Percentiles rank a stretch among this genome's conserved stretches.
Evolutionary conservation across 2,113 vertebrate genomes (phyloP).

Genomic region (Parotia lawesii): DNA sequence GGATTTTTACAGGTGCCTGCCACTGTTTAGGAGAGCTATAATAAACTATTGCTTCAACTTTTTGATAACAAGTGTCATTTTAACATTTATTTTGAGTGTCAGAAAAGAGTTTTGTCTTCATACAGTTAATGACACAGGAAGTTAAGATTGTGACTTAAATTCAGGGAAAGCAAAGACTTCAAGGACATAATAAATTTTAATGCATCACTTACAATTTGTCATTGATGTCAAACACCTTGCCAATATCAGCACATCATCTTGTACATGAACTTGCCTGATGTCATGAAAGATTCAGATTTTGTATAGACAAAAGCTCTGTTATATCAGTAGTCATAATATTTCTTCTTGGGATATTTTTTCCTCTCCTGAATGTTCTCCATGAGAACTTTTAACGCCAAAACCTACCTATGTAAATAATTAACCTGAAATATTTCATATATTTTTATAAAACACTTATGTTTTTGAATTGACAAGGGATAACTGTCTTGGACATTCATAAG

Average conservation of each 20-base stretch:
- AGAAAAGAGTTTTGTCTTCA: neutral
- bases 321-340: neutral
- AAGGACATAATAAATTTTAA: neutral
- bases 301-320: neutral
- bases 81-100: neutral
- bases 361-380: neutral
- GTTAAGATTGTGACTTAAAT: neutral
- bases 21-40: fast-evolving
- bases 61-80: neutral
- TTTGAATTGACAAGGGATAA: neutral
- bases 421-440: neutral
- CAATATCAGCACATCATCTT: neutral
- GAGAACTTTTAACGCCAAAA: neutral
- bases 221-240: neutral
- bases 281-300: neutral
- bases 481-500: neutral
- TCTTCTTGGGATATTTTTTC: neutral
- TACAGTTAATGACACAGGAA: neutral
- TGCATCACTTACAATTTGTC: neutral
- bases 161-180: neutral
- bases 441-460: neutral
- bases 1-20: neutral
- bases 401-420: neutral
- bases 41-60: neutral
- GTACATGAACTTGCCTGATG: neutral